Evolutionary conservation across 2,113 vertebrate species (phyloP).

Genomic region (Microcebus griseorufus): DNA sequence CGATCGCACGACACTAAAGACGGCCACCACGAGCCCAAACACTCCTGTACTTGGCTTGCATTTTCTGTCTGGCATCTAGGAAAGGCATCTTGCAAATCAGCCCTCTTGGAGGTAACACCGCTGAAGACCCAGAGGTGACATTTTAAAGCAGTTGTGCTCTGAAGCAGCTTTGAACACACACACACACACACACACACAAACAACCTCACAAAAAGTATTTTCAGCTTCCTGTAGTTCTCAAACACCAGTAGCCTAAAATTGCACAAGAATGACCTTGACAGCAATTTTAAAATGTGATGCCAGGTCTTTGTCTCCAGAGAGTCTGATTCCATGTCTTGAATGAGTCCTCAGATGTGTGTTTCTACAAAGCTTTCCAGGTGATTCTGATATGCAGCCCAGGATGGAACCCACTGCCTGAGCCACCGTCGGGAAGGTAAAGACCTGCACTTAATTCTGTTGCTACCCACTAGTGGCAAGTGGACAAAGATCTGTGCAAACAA

Average conservation of each 20-base stretch:
- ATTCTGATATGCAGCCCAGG: not conserved
- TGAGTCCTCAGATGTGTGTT: not conserved
- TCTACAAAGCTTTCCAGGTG: not conserved
- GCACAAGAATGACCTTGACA: not conserved
- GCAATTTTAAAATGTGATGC: not conserved
- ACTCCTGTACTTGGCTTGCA: not conserved
- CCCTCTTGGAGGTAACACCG: not conserved
- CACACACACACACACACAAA: no score
- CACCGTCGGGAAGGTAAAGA: not conserved
- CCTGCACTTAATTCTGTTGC: not conserved
- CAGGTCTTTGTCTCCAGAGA: not conserved
- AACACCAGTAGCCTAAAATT: not conserved
- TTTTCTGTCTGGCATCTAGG: not conserved
- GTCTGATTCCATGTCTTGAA: not conserved
- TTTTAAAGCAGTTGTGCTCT: not conserved
- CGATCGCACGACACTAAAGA: not conserved
- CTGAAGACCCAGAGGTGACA: not conserved
- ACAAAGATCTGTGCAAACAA: not conserved
- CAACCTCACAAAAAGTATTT: not conserved
- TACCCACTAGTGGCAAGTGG: not conserved
- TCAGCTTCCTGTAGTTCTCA: not conserved
- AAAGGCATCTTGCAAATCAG: not conserved
- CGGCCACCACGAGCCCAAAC: not conserved
- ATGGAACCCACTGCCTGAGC: not conserved
- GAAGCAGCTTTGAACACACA: not conserved